Base-by-base conservation (phyloP, 2,797 vertebrate genomes). In the Tinamus major region DNA sequence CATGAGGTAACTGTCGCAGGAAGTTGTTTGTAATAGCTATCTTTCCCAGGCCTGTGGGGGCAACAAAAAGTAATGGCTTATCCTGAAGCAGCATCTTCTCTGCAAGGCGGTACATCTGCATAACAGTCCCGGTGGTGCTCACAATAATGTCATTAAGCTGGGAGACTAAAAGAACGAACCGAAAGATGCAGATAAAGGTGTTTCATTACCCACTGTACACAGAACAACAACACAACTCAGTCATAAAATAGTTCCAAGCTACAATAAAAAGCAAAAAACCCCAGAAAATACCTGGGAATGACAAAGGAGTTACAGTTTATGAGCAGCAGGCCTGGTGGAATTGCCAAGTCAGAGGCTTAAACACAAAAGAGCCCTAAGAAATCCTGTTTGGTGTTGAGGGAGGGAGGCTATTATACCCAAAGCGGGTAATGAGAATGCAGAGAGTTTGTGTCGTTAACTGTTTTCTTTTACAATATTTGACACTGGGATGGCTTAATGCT, bases 61-160 rank as follows among this genome's bases (percentile, higher is more conserved):
- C 95, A 95, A 98, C 97, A 97, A 98, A 98, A 98, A 97, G 92
- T 97, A 98, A 98, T 96, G 97, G 96, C 92, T 98, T 98, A 95
- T 97, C 97, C 96, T 98, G 97, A 97, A 98, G 96, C 96, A 97
- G 97, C 97, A 97, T 87, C 96, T 97, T 97, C 84, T 93, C 96
- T 37, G 70, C 96, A 68, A 82, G 16, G 96, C 97, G 97, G 96
- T 97, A 94, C 95, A 97, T 98, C 97, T 98, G 97, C 97, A 97
- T 97, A 97, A 94, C 78, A 72, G 97, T 97, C 97, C 97, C 97
- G 10, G 51, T 93, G 95, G 97, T 96, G 95, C 94, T 97, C 92
- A 96, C 96, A 93, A 97, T 97, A 96, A 98, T 97, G 96, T 91
- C 98, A 97, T 97, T 97, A 97, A 97, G 97, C 92, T 97, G 93